Conservation (phyloP, 2,797 vertebrate genomes). For the Vireo griseus region DNA sequence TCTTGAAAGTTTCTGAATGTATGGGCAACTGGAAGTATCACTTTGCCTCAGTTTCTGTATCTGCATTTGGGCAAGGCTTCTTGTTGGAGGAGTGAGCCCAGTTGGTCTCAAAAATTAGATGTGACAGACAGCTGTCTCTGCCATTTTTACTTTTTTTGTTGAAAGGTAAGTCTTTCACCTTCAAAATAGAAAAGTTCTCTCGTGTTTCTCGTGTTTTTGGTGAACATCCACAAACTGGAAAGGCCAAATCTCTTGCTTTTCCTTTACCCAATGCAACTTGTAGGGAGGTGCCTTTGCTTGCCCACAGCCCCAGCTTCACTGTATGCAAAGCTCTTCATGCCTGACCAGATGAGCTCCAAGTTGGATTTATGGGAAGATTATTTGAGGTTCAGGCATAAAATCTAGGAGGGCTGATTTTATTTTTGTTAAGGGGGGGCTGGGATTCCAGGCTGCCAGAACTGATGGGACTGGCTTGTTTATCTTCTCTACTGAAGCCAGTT, state of each 20-base stretch:
- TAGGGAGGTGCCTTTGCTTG: background rate
- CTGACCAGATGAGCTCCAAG: background rate
- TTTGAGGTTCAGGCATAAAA: background rate
- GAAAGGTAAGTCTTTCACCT: background rate
- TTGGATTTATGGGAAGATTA: background rate
- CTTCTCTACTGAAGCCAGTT: conserved; percentile 6
- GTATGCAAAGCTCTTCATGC: background rate
- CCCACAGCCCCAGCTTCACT: background rate
- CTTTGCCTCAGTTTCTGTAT: background rate
- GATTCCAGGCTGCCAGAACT: background rate
- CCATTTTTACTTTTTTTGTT: background rate
- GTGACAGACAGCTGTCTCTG: background rate
- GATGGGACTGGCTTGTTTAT: background rate
- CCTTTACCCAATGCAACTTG: background rate
- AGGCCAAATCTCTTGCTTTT: background rate
- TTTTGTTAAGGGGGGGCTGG: background rate
- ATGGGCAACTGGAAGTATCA: background rate
- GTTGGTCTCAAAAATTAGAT: background rate
- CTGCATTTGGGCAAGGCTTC: background rate
- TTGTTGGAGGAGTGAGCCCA: background rate
- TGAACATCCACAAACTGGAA: background rate
- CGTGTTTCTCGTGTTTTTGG: background rate
- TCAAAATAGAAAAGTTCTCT: background rate
- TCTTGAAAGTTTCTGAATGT: background rate
- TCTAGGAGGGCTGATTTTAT: background rate